phyloP scores from a whole-genome alignment of 30 jellyfish, hydroid and myxozoan genomes.

The Aurelia sp. region DNA sequence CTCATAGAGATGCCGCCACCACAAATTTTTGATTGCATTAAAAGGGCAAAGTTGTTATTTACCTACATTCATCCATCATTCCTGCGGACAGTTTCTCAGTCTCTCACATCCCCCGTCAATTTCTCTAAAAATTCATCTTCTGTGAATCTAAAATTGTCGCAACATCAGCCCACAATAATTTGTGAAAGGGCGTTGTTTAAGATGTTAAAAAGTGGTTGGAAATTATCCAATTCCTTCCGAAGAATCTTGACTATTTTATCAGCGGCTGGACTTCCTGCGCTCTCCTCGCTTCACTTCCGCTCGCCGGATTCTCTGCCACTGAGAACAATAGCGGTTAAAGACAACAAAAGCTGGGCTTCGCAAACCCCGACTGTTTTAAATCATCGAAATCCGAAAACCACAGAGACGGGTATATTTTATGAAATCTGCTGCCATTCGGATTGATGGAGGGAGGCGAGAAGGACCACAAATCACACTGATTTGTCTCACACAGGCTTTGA shows the following conservation, averaged over 20 bases:
- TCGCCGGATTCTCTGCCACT: conserved; percentile 63
- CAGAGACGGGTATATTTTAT: conserved; percentile 40
- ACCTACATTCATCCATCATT: too few species aligned
- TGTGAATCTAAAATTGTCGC: too few species aligned
- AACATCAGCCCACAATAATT: not conserved
- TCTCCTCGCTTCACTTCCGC: conserved; percentile 74
- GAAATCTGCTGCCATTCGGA: not conserved
- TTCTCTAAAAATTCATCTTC: too few species aligned
- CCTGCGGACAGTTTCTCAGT: too few species aligned
- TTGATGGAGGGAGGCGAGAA: not conserved
- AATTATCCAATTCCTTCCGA: conserved; percentile 44
- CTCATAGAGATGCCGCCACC: too few species aligned
- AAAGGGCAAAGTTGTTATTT: too few species aligned
- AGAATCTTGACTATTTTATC: conserved; percentile 41
- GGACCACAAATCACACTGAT: conserved; percentile 2
- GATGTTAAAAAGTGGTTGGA: conserved; percentile 14
- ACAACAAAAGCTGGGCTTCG: conserved; percentile 23
- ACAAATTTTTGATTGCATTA: too few species aligned
- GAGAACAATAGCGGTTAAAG: conserved; percentile 50
- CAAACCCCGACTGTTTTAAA: conserved; percentile 29
- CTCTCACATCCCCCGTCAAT: too few species aligned
- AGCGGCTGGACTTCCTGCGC: conserved; percentile 50
- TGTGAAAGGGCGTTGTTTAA: conserved; percentile 16
- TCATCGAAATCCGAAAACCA: conserved; percentile 26
- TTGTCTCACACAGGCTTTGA: not conserved